phyloP scores from a whole-genome alignment of 2,888 invertebrate species.

The Rhingia rostrata region DNA sequence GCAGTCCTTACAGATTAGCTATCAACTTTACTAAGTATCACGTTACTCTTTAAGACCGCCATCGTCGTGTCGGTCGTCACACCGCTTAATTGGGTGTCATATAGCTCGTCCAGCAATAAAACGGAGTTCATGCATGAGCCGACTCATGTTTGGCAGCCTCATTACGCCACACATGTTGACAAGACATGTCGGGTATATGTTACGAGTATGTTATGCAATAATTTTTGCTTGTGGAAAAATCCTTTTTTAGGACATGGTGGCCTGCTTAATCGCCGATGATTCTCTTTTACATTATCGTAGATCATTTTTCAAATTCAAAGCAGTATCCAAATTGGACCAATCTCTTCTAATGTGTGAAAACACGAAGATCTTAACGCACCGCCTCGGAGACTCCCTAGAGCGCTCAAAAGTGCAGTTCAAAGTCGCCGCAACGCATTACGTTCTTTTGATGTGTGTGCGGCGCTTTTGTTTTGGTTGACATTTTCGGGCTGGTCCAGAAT shows the following conservation, averaged over 20 bases:
- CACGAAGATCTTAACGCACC: constrained; percentile 68
- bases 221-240: not conserved
- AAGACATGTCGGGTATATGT: constrained; percentile 25
- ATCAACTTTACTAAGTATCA: constrained; percentile 71
- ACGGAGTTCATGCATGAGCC: constrained; percentile 56
- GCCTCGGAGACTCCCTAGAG: constrained; percentile 59
- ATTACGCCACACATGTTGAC: constrained; percentile 66
- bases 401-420: constrained; percentile 79
- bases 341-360: constrained; percentile 71
- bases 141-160: constrained; percentile 56
- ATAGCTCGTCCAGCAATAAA: constrained; percentile 60
- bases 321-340: constrained; percentile 42
- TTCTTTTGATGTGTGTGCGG: constrained; percentile 81
- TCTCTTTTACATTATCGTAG: constrained; percentile 19
- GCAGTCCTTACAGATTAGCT: constrained; percentile 60
- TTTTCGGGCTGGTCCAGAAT: constrained; percentile 79
- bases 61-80: constrained; percentile 43
- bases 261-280: constrained; percentile 46
- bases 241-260: not conserved
- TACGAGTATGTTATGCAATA: constrained; percentile 30
- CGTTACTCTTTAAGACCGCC: constrained; percentile 64
- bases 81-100: constrained; percentile 73
- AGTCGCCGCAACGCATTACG: constrained; percentile 81
- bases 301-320: constrained; percentile 62
- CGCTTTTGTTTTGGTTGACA: constrained; percentile 83